These are phyloP conservation scores for Python bivittatus DNA, from an alignment of 2,113 vertebrate genomes.

Conservation along the genomic window DNA sequence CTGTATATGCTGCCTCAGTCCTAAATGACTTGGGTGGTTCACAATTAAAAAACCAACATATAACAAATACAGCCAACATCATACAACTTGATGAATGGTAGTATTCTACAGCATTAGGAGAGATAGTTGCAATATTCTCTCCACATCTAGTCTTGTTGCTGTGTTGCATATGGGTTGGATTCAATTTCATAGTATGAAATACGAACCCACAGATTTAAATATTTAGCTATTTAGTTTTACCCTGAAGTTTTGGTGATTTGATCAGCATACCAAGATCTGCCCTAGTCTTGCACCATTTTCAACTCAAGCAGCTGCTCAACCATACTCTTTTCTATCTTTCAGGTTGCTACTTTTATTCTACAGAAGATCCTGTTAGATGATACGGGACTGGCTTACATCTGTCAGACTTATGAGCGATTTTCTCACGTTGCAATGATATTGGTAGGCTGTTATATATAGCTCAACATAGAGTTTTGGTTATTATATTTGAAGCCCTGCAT, in stretches of 20 bases:
- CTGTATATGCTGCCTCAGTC: neutral
- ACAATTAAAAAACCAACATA: neutral
- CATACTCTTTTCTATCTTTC: conserved; percentile 39
- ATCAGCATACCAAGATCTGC: neutral
- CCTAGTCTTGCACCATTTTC: neutral
- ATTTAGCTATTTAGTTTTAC: neutral
- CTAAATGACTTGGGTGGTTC: neutral
- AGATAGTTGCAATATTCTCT: neutral
- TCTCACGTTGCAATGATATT: conserved; percentile 99
- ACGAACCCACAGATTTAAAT: neutral
- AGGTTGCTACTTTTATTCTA: conserved; percentile 98
- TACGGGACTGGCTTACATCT: conserved; percentile 96
- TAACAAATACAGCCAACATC: neutral
- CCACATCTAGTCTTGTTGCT: neutral
- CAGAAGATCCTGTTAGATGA: conserved; percentile 98
- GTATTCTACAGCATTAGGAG: neutral
- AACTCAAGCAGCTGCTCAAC: neutral
- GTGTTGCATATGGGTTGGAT: neutral
- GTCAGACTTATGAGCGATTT: conserved; percentile 96
- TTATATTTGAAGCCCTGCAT: neutral
- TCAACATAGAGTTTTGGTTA: neutral
- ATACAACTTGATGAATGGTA: neutral
- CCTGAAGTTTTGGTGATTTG: neutral
- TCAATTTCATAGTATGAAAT: neutral
- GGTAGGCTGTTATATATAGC: conserved; percentile 70